phyloP scores from a whole-genome alignment of 2,797 vertebrate genomes.

The Mico argentatus region DNA sequence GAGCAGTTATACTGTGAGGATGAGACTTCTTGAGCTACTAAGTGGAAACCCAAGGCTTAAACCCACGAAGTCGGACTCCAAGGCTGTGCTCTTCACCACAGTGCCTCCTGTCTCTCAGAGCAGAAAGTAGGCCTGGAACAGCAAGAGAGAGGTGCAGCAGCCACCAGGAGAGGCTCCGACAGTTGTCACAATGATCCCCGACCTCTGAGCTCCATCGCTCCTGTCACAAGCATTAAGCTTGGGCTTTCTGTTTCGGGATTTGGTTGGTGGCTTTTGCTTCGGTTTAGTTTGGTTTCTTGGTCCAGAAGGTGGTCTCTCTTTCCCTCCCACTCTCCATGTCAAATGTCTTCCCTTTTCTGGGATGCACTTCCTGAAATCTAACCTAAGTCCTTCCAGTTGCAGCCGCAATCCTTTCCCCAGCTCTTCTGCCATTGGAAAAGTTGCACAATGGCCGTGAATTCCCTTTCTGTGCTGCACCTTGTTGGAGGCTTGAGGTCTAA shows the following conservation, averaged over 20 bases:
- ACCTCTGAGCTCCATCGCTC: neutral
- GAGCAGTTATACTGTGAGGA: neutral
- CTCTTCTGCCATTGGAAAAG: neutral
- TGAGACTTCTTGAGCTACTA: neutral
- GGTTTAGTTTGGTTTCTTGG: neutral
- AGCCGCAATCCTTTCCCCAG: neutral
- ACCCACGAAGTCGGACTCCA: neutral
- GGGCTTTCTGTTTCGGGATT: neutral
- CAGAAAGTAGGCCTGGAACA: neutral
- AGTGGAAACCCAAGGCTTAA: neutral
- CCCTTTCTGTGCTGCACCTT: neutral
- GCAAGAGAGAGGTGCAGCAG: rapidly evolving
- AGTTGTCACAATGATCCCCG: neutral
- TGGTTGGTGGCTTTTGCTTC: neutral
- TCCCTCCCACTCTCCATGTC: neutral
- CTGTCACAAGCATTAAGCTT: neutral
- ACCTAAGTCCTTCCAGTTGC: neutral
- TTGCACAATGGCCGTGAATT: neutral
- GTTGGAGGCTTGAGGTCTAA: neutral
- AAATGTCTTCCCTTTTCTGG: neutral
- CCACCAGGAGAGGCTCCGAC: neutral
- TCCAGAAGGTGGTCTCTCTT: neutral
- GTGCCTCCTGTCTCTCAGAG: neutral
- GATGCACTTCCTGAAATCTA: neutral
- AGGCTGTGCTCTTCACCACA: neutral